Base-by-base conservation (phyloP, 1,140 invertebrate species). In the Paralvinella palmiformis region DNA sequence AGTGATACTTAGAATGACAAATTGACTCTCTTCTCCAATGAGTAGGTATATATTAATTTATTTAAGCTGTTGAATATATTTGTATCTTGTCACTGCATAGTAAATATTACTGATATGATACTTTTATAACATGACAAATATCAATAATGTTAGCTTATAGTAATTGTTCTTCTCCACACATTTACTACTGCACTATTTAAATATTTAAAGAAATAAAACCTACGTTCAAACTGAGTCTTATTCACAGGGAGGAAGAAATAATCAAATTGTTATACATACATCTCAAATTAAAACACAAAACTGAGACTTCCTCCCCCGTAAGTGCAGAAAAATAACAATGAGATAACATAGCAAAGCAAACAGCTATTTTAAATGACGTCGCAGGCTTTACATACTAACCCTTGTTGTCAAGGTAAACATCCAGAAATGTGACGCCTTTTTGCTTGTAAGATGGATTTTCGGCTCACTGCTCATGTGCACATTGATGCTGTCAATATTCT, bases 371-470 rank as follows among this genome's bases (percentile, higher is more conserved):
- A 63, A 50, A 44, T 35, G 20, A 20, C 24, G 41, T 22, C 10
- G 7, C 5, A 24, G 13, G 29, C 50, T 15, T 44, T n/a, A n/a
- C n/a, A n/a, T n/a, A 65, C 70, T 67, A 67, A 79, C 84, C 63
- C 75, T 76, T 55, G 75, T 75, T 13, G 77, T 78, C 13, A 89
- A 62, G 6, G 82, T 83, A 70, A 89, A 89, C 4, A 83, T 84
- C 88, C 88, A 89, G 48, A 85, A 83, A 57, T 85, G 82, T 60
- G 82, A 83, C 67, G 85, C 87, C 64, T 85, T 84, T 79, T 89
- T 90, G 24, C 85, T 85, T 32, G 85, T 84, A 68, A 88, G 84
- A 37, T 83, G 88, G 27, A 85, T 84, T 20, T 84, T 83, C 58
- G 87, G 75, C 61, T 87, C 84, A 65, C 83, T 82, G 64, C 85